A percentile compares a stretch with the other conserved stretches of the same genome.
phyloP scores from a whole-genome alignment of 53 echinoderm and acorn worm species.

The Glandiceps talaboti region DNA sequence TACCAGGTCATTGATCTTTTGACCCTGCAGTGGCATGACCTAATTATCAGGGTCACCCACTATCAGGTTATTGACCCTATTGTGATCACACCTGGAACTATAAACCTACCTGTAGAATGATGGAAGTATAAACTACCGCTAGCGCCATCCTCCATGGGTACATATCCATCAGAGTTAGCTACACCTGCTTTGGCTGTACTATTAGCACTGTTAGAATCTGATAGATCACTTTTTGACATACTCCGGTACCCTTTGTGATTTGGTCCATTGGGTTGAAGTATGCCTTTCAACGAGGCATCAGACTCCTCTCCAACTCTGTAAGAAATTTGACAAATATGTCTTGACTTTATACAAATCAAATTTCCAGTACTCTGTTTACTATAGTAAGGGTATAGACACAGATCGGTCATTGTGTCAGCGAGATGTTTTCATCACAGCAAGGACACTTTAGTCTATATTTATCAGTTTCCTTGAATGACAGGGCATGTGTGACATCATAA shows the following conservation, averaged over 20 bases:
- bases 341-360: no score
- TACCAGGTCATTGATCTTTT: no score
- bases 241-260: not conserved
- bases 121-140: not conserved
- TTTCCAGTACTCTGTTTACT: no score
- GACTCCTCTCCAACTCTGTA: conserved; percentile 41
- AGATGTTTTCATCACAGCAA: no score
- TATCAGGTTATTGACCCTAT: not conserved
- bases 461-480: no score
- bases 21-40: not conserved
- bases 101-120: not conserved
- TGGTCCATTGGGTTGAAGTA: conserved; percentile 6
- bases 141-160: not conserved
- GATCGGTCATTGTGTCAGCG: no score
- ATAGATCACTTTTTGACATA: not conserved
- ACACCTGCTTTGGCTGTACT: not conserved
- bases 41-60: no score
- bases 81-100: not conserved
- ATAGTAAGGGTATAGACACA: no score
- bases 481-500: no score
- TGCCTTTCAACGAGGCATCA: conserved; percentile 26
- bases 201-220: not conserved
- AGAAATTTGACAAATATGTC: no score
- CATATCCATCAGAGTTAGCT: not conserved
- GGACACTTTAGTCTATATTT: no score